Base-by-base conservation (phyloP, 2,888 invertebrate genomes). In the Adelognathus sp. region DNA sequence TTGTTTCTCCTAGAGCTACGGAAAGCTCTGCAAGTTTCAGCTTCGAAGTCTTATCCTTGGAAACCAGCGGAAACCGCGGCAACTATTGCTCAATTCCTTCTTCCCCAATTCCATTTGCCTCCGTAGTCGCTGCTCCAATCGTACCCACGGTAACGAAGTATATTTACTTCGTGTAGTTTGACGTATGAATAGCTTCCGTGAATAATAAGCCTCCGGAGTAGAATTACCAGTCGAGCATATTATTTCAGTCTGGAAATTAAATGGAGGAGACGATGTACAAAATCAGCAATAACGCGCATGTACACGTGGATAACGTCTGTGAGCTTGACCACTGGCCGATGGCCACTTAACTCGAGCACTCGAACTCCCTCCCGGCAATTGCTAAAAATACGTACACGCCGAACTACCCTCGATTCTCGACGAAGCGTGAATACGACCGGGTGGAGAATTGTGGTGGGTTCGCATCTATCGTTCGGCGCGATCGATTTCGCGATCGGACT, bases 371-470 rank as follows among this genome's bases (percentile, higher is more conserved):
- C 64, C 58, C 64, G 31, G 70, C 36, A 27, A 63, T 64, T 64
- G 72, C 64, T 73, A 64, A 73, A 73, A 73, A 73, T 73, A 73
- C 64, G 41, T 50, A 64, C n/a, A n/a, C 44, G 29, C 56, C 56
- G 64, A 73, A 64, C 33, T 64, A 73, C 72, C 63, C 64, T 73
- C 44, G 72, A 56, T 73, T 52, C 64, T 56, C 64, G 64, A 56
- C 56, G 44, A 56, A 64, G 56, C 72, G 33, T 56, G 54, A 56
- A 44, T 73, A 73, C 39, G 36, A 50, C 54, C 27, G n/a, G 33
- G 50, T 21, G 67, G 54, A 9, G 39, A 14, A 24, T 36, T 29
- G 54, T 18, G 39, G 50, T 36, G 39, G 67, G 27, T 27, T 50
- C 50, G 50, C n/a, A n/a, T 50, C 46, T 58, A 71, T 60, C 70